phyloP scores from a whole-genome alignment of 2,113 vertebrate species.

The Poecilia latipinna region DNA sequence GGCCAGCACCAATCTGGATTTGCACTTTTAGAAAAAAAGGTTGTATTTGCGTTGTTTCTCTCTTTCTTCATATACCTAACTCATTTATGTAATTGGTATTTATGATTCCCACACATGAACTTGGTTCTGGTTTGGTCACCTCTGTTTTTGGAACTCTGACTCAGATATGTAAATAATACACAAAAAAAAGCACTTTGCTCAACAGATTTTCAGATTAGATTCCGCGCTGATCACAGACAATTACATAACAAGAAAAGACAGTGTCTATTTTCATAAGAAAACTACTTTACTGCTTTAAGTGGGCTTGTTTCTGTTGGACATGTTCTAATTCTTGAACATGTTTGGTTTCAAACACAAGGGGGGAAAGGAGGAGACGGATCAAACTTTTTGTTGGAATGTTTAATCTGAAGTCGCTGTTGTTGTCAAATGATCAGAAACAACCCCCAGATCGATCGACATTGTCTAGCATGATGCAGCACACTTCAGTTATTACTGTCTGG shows the following conservation, averaged over 20 bases:
- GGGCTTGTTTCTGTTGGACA: conserved; percentile 18
- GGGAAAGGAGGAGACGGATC: conserved; percentile 21
- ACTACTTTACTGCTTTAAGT: conserved; percentile 8
- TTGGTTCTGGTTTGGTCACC: background rate
- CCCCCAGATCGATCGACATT: conserved; percentile 41
- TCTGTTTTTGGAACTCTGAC: conserved; percentile 7
- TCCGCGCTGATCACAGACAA: background rate
- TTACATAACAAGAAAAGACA: background rate
- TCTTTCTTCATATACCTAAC: conserved; percentile 12
- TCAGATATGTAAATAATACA: conserved; percentile 6
- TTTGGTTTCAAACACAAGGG: conserved; percentile 15
- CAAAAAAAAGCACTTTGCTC: conserved; percentile 4
- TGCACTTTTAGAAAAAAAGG: background rate
- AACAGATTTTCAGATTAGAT: conserved; percentile 10
- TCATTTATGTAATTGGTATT: conserved; percentile 8
- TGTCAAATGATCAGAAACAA: conserved; percentile 55
- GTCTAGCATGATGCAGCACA: conserved; percentile 71
- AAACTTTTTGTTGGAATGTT: conserved; percentile 27
- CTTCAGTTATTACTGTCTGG: conserved; percentile 51
- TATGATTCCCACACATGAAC: conserved; percentile 8
- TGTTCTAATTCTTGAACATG: background rate
- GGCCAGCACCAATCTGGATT: background rate
- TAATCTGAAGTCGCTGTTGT: conserved; percentile 43
- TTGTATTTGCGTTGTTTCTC: background rate
- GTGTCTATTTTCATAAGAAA: background rate